These are phyloP conservation scores for Rhizomys pruinosus DNA, from an alignment of 2,113 vertebrate species.

Conservation along the genomic window DNA sequence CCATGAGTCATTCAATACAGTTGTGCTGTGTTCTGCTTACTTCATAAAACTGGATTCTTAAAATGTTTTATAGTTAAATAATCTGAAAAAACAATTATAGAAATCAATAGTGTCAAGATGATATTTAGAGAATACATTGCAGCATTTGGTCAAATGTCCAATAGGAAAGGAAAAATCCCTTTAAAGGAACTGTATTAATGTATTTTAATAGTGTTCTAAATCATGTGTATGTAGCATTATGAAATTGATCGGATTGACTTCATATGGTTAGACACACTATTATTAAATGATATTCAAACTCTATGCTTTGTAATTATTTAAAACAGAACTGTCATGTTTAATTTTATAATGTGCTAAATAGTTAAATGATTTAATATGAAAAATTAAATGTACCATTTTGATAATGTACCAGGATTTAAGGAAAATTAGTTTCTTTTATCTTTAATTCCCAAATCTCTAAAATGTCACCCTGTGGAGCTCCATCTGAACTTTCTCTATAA, in stretches of 20 bases:
- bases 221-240: conserved; percentile 50
- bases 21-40: conserved; percentile 1
- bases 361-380: conserved; percentile 74
- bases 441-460: conserved; percentile 55
- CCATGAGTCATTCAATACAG: conserved; percentile 11
- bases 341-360: conserved; percentile 70
- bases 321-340: conserved; percentile 70
- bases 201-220: conserved; percentile 62
- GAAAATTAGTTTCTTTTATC: conserved; percentile 73
- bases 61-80: conserved; percentile 62
- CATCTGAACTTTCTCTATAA: conserved; percentile 50
- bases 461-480: conserved; percentile 40
- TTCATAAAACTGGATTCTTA: conserved; percentile 51
- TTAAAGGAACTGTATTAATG: conserved; percentile 47
- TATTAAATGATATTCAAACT: conserved; percentile 70
- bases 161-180: conserved; percentile 51
- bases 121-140: conserved; percentile 64
- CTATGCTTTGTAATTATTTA: conserved; percentile 67
- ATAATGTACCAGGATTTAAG: conserved; percentile 69
- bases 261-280: conserved; percentile 51
- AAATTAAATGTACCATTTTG: conserved; percentile 71
- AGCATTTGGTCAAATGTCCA: conserved; percentile 20
- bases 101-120: conserved; percentile 66
- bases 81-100: conserved; percentile 52
- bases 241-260: conserved; percentile 68